These are phyloP conservation scores for Drosophila cracens DNA, from an alignment of 2,888 invertebrate species.

Conservation along the genomic window DNA sequence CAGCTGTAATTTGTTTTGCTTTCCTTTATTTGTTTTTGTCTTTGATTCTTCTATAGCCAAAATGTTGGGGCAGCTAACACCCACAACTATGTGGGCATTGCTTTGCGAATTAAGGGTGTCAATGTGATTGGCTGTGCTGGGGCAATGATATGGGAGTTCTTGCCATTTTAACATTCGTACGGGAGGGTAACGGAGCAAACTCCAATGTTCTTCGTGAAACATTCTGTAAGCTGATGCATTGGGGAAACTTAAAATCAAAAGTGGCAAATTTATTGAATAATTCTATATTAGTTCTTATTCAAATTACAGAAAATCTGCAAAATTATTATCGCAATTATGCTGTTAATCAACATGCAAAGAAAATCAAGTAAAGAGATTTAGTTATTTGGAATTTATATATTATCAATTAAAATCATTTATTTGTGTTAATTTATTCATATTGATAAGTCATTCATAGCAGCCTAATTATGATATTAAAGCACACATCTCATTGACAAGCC, in stretches of 20 bases:
- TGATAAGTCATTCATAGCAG: conserved; percentile 1
- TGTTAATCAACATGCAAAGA: background rate
- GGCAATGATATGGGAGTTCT: conserved; percentile 56
- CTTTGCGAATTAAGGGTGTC: conserved; percentile 57
- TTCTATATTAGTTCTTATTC: background rate
- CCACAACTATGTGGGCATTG: conserved; percentile 47
- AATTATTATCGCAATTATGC: background rate
- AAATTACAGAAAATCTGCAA: background rate
- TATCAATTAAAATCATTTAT: too few relatives aligned
- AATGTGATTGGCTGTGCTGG: conserved; percentile 64
- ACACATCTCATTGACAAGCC: conserved; percentile 17
- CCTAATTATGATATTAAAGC: conserved; percentile 9
- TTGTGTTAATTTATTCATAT: background rate
- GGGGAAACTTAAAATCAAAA: background rate
- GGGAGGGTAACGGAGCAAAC: too few relatives aligned
- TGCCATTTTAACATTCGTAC: conserved; percentile 27
- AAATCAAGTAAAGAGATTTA: too few relatives aligned
- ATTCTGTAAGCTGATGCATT: background rate
- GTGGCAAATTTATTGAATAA: background rate
- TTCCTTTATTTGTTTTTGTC: conserved; percentile 11
- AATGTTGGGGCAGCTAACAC: conserved; percentile 21
- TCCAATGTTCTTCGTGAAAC: background rate
- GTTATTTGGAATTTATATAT: background rate
- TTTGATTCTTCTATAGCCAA: conserved; percentile 9
- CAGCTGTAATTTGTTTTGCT: conserved; percentile 77